Evolutionary conservation across 2,797 vertebrate species (phyloP), one percentile per base, ranked within the genome.

Genomic region (Furcifer pardalis): DNA sequence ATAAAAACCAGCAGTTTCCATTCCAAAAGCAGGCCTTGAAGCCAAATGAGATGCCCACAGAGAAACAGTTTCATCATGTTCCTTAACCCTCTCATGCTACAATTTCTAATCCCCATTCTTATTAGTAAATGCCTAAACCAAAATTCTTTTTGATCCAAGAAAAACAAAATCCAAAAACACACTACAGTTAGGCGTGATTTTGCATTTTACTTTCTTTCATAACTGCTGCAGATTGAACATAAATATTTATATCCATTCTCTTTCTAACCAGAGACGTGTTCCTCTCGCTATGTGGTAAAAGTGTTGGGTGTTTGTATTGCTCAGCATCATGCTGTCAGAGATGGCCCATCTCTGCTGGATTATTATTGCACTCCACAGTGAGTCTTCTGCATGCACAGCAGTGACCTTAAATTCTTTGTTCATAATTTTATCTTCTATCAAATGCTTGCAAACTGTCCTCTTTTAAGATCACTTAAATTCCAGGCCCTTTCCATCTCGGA

Each of bases 381-480:
- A 62, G 40, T 77, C 73, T 77, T 77, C 82, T 65, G 65, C 76
- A 82, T 30, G 46, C 72, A 60, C 59, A 1, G 4, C 23, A 56
- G n/a, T 72, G 75, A 84, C 83, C 13, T 25, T 35, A n/a, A 79
- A 37, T 79, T 74, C 59, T 79, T 87, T 63, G 65, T n/a, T 56
- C 56, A 35, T 74, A 66, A 73, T n/a, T n/a, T 68, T 66, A 86
- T 30, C n/a, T 82, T 74, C 21, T 42, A 63, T 44, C 49, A 44
- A 62, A 69, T 32, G 65, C 71, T 66, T 32, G n/a, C 32, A 77
- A 71, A 40, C 19, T 37, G 23, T 74, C 62, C 60, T 66, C 49
- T 83, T 37, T 32, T 35, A 69, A 49, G 46, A 77, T 35, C 17
- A 15, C 8, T 83, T 62, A 59, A 63, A 40, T 10, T 13, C 63